Evolutionary conservation across 2,888 invertebrate species (phyloP).

Genomic region (Dromius quadrimaculatus): DNA sequence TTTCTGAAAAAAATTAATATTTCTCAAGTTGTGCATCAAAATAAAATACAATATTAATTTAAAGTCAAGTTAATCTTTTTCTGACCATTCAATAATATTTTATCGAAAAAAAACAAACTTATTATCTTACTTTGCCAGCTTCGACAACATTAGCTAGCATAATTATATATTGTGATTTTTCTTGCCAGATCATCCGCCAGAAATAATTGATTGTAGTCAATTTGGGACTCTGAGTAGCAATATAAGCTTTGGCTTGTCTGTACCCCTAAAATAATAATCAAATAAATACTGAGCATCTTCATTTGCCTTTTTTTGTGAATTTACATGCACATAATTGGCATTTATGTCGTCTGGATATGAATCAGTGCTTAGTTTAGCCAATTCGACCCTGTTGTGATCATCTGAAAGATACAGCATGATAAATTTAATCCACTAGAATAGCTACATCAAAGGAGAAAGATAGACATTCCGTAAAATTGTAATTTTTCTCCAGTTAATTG

Average conservation of each 20-base stretch:
- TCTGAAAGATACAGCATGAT: no score
- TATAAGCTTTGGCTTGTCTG: constrained; percentile 60
- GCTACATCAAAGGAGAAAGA: no score
- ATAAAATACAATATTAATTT: neutral
- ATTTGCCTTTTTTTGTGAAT: neutral
- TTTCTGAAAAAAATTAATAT: constrained; percentile 59
- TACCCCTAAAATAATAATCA: constrained; percentile 59
- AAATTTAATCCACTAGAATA: no score
- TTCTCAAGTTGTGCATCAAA: neutral
- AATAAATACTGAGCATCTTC: neutral
- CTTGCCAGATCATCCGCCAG: constrained; percentile 63
- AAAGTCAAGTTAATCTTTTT: neutral
- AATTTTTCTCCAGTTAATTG: no score
- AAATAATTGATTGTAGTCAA: constrained; percentile 62
- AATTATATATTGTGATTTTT: constrained; percentile 51
- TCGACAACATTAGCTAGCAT: constrained; percentile 50
- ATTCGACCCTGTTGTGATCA: constrained; percentile 37
- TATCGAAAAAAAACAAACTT: neutral
- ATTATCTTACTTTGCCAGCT: constrained; percentile 45
- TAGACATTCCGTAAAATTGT: no score
- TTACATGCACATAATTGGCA: constrained; percentile 43
- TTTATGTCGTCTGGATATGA: constrained; percentile 43
- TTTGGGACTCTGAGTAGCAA: constrained; percentile 65
- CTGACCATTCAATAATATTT: no score
- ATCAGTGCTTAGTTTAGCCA: constrained; percentile 35